These are phyloP conservation scores for Atta texana DNA, from an alignment of 1,140 invertebrate species.

Conservation along the genomic window DNA sequence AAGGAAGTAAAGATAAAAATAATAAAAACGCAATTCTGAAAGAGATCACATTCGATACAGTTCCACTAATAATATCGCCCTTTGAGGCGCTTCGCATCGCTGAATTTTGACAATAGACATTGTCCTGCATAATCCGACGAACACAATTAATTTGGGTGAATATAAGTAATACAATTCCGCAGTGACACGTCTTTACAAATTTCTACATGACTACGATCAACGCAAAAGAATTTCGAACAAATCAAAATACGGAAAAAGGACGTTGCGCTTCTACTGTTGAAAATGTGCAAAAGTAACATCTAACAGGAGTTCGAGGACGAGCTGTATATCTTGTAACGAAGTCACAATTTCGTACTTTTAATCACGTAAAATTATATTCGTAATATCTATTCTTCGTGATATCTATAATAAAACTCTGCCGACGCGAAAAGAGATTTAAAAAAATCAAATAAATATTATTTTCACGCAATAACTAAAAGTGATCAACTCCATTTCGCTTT, in stretches of 20 bases:
- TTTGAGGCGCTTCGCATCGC: conserved; percentile 33
- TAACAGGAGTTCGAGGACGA: conserved; percentile 43
- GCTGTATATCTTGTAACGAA: not conserved
- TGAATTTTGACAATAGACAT: conserved; percentile 28
- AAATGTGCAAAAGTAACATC: conserved; percentile 2
- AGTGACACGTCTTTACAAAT: conserved; percentile 53
- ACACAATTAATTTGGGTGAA: conserved; percentile 46
- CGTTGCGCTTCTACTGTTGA: not conserved
- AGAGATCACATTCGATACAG: not conserved
- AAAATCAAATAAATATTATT: conserved; percentile 11
- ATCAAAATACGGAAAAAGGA: conserved; percentile 2
- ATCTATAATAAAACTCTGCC: not conserved
- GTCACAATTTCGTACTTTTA: conserved; percentile 9
- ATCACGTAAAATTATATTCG: not conserved
- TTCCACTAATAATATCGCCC: not conserved
- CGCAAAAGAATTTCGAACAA: conserved; percentile 5
- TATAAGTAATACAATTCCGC: conserved; percentile 62
- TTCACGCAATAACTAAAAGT: not conserved
- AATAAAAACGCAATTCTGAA: conserved; percentile 14
- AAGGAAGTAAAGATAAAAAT: not conserved
- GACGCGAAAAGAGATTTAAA: not conserved
- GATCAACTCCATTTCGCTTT: conserved; percentile 3
- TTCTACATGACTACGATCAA: conserved; percentile 35
- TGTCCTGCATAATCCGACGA: conserved; percentile 41
- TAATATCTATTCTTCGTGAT: not conserved